phyloP scores from a whole-genome alignment of 2,888 invertebrate genomes.

The Leptopterna dolabrata region DNA sequence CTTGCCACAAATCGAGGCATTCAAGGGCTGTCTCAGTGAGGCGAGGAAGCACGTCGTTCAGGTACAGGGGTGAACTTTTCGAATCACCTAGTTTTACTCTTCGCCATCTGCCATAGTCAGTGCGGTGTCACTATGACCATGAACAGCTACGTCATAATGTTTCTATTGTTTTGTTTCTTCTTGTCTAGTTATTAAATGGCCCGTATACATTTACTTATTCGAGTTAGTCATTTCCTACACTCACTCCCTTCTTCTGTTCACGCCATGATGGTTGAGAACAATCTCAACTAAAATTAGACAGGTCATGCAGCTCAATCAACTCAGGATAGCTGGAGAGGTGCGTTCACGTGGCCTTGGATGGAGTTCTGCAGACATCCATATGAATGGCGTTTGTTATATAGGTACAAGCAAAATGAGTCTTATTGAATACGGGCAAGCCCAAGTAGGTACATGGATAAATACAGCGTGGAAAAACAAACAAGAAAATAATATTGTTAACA shows the following conservation, averaged over 20 bases:
- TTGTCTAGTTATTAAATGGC: not conserved
- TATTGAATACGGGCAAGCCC: no score
- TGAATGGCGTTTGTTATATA: no score
- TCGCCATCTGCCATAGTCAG: not conserved
- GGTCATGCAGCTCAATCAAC: no score
- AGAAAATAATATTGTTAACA: no score
- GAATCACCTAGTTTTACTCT: not conserved
- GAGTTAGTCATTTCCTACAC: not conserved
- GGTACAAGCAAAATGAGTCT: no score
- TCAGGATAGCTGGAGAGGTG: no score
- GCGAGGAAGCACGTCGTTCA: constrained; percentile 47
- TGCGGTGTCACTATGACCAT: not conserved
- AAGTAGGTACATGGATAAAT: no score
- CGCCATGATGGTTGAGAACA: no score
- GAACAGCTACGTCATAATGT: not conserved
- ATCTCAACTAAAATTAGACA: no score
- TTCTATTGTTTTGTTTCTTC: not conserved
- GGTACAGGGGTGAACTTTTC: constrained; percentile 13
- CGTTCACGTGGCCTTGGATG: no score
- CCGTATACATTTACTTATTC: not conserved
- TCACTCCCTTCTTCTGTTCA: not conserved
- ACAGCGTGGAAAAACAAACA: no score
- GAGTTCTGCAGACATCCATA: no score
- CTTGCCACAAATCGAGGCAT: constrained; percentile 28
- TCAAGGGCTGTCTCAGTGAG: constrained; percentile 32